Evolutionary conservation across 2,797 vertebrate genomes (phyloP), one percentile per base, ranked within the genome.

Genomic region (Arnoldichthys spilopterus): DNA sequence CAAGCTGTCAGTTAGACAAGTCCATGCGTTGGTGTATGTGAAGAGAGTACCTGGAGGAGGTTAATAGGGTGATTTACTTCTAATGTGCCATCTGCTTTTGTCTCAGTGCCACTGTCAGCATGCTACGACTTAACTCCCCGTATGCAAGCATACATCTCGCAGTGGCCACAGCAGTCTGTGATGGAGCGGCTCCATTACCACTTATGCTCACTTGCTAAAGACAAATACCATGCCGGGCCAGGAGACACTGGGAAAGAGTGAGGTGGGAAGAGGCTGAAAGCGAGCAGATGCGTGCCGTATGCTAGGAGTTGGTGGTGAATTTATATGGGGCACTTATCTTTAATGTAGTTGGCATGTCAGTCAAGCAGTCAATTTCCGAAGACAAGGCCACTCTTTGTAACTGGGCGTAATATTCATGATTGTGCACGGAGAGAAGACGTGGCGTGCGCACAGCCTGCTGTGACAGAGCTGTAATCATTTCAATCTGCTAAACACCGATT

Each of bases 401-500:
- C 93, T 94, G 87, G 87, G 85, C 88, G 83, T 90, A 92, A 93
- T 91, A 93, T 90, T 91, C 85, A 86, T 71, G 77, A 81, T 78
- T 80, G 84, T 83, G 91, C 90, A 92, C 88, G 83, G 87, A 88
- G 86, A 87, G 89, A 89, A 91, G 82, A 78, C 73, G 86, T 78
- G 87, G 68, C 75, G 79, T 68, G 79, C 79, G 37, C 54, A 84
- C 76, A 89, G 87, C 90, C 88, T 80, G 90, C 63, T 88, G 86
- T 86, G 85, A 91, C 86, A 88, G 83, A 90, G 88, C 88, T 90
- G 86, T 92, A 94, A 92, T 95, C 92, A 93, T 91, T 93, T 93
- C 90, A 93, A 92, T 88, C 92, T 86, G 71, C 89, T 89, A 86
- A 86, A 93, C 87, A 88, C 74, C 80, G 76, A 83, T 87, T 83